These are phyloP conservation scores for Arothron firmamentum DNA, from an alignment of 2,113 vertebrate species.

Conservation along the genomic window DNA sequence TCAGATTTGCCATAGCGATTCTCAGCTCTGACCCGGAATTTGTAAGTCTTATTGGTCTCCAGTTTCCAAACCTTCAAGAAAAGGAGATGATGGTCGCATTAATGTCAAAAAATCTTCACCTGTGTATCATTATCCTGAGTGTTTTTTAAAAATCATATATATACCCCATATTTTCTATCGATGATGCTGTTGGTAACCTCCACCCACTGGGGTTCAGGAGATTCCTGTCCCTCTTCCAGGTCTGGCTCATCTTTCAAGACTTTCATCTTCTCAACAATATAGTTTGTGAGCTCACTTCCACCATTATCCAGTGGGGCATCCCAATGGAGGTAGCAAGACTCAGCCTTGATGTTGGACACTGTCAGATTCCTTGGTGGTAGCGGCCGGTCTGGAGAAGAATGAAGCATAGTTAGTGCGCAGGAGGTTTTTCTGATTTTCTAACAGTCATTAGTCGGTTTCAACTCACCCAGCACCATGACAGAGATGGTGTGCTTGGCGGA, in stretches of 20 bases:
- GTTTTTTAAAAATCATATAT: neutral
- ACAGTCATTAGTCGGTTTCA: neutral
- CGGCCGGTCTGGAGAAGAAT: constrained; percentile 81
- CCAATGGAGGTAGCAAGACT: constrained; percentile 90
- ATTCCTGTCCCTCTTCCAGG: constrained; percentile 58
- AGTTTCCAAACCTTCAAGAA: constrained; percentile 87
- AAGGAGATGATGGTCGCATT: neutral
- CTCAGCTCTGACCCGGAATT: constrained; percentile 88
- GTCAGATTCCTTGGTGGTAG: constrained; percentile 88
- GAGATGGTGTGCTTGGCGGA: constrained; percentile 79
- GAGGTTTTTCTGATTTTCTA: neutral
- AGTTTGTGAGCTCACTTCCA: constrained; percentile 95
- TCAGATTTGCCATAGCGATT: constrained; percentile 95
- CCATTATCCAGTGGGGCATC: constrained; percentile 88
- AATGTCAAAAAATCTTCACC: neutral
- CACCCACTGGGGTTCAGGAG: constrained; percentile 84
- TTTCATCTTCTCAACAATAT: constrained; percentile 89
- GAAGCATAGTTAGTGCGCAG: neutral
- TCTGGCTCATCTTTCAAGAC: constrained; percentile 50
- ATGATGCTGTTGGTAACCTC: constrained; percentile 84
- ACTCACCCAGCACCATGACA: constrained; percentile 89
- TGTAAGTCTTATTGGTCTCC: constrained; percentile 83
- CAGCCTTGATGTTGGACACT: constrained; percentile 88
- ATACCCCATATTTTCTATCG: constrained; percentile 87
- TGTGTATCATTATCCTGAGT: neutral